Evolutionary conservation across 1,140 invertebrate genomes (phyloP).

Genomic region (Rhopalosiphum padi): DNA sequence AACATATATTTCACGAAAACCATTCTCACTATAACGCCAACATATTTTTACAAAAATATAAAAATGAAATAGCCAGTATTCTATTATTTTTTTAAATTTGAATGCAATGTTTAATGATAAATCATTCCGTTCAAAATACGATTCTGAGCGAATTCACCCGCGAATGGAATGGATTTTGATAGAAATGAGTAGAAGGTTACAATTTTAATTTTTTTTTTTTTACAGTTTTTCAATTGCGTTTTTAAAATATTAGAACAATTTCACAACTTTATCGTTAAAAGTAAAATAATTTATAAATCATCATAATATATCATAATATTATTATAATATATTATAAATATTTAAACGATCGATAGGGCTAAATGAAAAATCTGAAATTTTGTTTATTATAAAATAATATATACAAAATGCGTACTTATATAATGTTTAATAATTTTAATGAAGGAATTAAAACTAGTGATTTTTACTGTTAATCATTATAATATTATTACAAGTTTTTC

Average conservation of each 20-base stretch:
- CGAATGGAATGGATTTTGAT: not conserved
- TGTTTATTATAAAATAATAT: not conserved
- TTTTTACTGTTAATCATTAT: constrained; percentile 29
- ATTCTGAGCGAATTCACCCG: not conserved
- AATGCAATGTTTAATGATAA: not conserved
- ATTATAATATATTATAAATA: not conserved
- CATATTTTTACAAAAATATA: not conserved
- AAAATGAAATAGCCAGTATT: not conserved
- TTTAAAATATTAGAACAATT: not conserved
- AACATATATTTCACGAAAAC: not conserved
- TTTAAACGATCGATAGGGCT: not conserved
- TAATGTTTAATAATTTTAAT: not conserved
- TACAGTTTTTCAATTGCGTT: not conserved
- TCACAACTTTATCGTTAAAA: not conserved
- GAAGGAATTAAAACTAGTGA: not conserved
- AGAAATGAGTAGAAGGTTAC: not conserved
- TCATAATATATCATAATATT: not conserved
- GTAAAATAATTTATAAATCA: not conserved
- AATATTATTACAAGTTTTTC: not conserved
- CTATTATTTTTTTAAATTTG: constrained; percentile 4
- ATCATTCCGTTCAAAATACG: not conserved
- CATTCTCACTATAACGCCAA: not conserved
- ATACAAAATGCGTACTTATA: not conserved
- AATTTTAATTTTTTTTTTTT: not conserved
- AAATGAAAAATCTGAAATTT: not conserved